phyloP scores from a whole-genome alignment of 92 coral and sea anemone species.

The Epizoanthus stellaris region DNA sequence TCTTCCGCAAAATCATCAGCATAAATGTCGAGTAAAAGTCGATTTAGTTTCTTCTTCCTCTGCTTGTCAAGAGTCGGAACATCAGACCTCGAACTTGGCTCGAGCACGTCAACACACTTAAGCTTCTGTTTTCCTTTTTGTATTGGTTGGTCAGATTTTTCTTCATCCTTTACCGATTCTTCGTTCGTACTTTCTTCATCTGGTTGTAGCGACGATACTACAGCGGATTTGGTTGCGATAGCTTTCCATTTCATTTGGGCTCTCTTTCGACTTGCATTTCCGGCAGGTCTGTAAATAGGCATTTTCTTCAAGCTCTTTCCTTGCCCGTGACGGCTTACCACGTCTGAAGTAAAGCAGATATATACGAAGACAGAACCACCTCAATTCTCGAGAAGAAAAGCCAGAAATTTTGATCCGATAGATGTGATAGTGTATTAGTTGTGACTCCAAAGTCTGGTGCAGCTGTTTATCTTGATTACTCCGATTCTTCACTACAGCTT shows the following conservation, averaged over 20 bases:
- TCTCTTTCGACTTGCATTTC: not conserved
- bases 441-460: no score
- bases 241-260: not conserved
- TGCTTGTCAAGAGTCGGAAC: not conserved
- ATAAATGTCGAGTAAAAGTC: not conserved
- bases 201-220: not conserved
- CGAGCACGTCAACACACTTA: no score
- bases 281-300: not conserved
- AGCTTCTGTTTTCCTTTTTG: not conserved
- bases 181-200: not conserved
- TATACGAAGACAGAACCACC: no score
- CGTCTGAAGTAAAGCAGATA: no score
- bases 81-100: not conserved
- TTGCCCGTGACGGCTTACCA: no score
- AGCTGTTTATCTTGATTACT: no score
- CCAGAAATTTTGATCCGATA: no score
- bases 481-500: no score
- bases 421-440: no score
- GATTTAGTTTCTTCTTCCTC: constrained; percentile 6
- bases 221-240: not conserved
- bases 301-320: not conserved
- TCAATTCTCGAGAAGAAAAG: no score
- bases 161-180: not conserved
- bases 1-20: not conserved
- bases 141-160: not conserved